These are phyloP conservation scores for Hemicentrotus pulcherrimus DNA, from an alignment of 35 echinoderm and acorn worm species.

Conservation along the genomic window DNA sequence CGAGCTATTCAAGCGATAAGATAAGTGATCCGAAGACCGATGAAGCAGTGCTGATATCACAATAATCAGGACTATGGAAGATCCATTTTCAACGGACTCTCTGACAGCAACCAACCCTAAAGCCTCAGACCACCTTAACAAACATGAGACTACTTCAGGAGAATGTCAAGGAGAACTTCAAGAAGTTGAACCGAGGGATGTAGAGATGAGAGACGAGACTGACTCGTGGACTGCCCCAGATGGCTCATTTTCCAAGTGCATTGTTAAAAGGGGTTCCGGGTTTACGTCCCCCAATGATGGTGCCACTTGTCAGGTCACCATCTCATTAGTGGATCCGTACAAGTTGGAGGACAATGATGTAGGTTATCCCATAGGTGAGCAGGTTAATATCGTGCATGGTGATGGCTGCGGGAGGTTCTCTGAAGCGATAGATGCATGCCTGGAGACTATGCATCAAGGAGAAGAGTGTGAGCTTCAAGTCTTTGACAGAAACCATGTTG, in stretches of 20 bases:
- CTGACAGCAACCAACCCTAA: background rate
- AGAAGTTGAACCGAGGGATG: background rate
- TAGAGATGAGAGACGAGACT: background rate
- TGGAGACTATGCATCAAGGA: constrained; percentile 76
- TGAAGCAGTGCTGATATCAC: background rate
- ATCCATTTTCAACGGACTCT: background rate
- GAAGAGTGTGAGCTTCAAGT: constrained; percentile 61
- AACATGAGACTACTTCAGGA: background rate
- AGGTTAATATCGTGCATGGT: constrained; percentile 60
- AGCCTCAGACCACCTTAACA: background rate
- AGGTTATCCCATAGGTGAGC: constrained; percentile 68
- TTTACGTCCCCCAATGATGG: constrained; percentile 80
- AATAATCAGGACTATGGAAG: background rate
- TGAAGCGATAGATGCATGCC: constrained; percentile 65
- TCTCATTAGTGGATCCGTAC: constrained; percentile 23
- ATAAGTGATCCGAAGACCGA: background rate
- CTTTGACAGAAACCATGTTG: background rate
- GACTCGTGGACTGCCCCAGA: constrained; percentile 65
- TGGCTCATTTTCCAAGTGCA: constrained; percentile 67
- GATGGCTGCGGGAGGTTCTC: constrained; percentile 65
- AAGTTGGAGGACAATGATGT: constrained; percentile 18
- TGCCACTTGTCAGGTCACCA: constrained; percentile 62
- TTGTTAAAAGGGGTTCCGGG: constrained; percentile 70
- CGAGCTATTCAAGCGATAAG: background rate
- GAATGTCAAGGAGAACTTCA: background rate